phyloP scores from a whole-genome alignment of 2,888 invertebrate genomes.

The Hyposoter didymator region DNA sequence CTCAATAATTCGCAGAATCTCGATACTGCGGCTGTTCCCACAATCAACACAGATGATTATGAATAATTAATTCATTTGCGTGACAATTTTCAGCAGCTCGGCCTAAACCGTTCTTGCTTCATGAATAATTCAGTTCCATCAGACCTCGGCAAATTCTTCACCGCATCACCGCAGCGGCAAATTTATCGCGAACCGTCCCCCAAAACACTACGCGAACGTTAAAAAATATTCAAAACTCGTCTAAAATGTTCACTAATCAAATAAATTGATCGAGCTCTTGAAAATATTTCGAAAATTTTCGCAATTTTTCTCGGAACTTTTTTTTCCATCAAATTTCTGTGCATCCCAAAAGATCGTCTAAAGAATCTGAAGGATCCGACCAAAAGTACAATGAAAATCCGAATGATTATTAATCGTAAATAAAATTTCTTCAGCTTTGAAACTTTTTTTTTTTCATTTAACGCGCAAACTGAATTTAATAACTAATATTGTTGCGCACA shows the following conservation, averaged over 20 bases:
- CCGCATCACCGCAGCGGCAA: background rate
- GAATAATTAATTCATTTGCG: conserved; percentile 22
- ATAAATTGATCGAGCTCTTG: background rate
- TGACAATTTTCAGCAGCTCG: conserved; percentile 2
- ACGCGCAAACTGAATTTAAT: background rate
- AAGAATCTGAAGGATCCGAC: background rate
- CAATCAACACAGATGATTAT: background rate
- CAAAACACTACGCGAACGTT: no score
- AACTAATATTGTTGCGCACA: background rate
- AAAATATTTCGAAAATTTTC: background rate
- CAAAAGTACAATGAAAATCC: background rate
- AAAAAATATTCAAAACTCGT: background rate
- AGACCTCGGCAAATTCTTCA: background rate
- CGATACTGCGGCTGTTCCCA: background rate
- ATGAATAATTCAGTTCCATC: conserved; percentile 10
- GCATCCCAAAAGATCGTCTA: background rate
- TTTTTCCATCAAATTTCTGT: background rate
- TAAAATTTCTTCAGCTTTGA: background rate
- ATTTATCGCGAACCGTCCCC: background rate
- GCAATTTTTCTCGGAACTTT: no score
- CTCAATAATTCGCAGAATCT: background rate
- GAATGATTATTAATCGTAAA: background rate
- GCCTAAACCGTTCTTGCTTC: background rate
- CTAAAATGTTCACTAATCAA: background rate
- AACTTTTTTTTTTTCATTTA: background rate